Evolutionary conservation across 2,797 vertebrate genomes (phyloP).

Genomic region (Oreochromis mossambicus): DNA sequence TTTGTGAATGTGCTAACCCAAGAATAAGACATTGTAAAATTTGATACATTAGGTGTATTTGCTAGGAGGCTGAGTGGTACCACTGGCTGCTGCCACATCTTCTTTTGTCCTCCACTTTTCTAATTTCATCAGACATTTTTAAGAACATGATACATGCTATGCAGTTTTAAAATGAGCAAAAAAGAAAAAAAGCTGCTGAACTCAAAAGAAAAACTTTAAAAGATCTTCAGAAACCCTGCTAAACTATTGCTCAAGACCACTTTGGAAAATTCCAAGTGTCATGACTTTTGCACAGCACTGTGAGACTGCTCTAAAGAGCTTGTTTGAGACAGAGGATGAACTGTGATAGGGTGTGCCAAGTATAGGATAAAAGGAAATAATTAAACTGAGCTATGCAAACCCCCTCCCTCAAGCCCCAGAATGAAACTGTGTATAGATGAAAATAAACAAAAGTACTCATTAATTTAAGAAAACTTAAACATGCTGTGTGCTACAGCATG

Average conservation of each 20-base stretch:
- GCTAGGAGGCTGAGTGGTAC: neutral
- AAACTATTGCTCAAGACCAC: no score
- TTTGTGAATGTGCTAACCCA: neutral
- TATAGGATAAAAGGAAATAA: neutral
- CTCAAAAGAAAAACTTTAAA: no score
- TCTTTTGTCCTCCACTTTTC: neutral
- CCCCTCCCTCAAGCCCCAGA: neutral
- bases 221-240: no score
- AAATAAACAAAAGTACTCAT: neutral
- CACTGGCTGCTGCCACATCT: neutral
- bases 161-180: no score
- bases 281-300: no score
- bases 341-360: neutral
- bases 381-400: neutral
- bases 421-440: neutral
- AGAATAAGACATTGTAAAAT: neutral
- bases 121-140: neutral
- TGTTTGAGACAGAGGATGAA: neutral
- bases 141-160: neutral
- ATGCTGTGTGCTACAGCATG: neutral
- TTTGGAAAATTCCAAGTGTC: no score
- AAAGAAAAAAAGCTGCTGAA: no score
- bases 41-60: fast-evolving
- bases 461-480: neutral
- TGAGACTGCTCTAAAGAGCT: neutral